Conservation (phyloP, 1,140 invertebrate species). For the Heliconius eleuchia region DNA sequence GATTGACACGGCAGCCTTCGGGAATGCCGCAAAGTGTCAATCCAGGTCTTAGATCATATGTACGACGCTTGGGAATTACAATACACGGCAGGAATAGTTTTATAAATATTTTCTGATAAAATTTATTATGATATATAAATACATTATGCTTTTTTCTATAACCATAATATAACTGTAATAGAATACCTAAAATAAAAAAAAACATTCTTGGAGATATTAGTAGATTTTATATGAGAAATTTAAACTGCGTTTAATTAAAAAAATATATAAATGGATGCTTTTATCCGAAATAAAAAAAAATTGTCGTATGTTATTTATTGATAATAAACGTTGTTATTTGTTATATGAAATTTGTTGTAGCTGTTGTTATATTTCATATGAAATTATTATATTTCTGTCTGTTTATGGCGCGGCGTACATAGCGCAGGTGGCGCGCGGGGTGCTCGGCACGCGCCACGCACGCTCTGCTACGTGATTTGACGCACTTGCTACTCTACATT, state of each 20-base stretch:
- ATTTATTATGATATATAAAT: neutral
- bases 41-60: constrained; percentile 68
- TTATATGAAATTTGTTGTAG: too few relatives aligned
- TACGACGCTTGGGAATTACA: constrained; percentile 44
- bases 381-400: too few relatives aligned
- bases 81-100: neutral
- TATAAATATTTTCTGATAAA: neutral
- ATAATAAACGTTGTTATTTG: too few relatives aligned
- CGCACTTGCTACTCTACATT: constrained; percentile 60
- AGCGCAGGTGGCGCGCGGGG: constrained; percentile 39
- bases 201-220: too few relatives aligned
- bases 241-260: too few relatives aligned
- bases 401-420: neutral
- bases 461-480: constrained; percentile 57
- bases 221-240: too few relatives aligned
- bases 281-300: too few relatives aligned
- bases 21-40: constrained; percentile 72
- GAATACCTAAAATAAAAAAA: neutral
- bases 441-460: constrained; percentile 40
- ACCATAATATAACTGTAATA: neutral
- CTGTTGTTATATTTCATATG: too few relatives aligned
- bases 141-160: neutral
- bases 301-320: too few relatives aligned
- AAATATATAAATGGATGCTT: too few relatives aligned
- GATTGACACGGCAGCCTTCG: constrained; percentile 63